Conservation (phyloP, 2,888 invertebrate species). For the Adineta ricciae region DNA sequence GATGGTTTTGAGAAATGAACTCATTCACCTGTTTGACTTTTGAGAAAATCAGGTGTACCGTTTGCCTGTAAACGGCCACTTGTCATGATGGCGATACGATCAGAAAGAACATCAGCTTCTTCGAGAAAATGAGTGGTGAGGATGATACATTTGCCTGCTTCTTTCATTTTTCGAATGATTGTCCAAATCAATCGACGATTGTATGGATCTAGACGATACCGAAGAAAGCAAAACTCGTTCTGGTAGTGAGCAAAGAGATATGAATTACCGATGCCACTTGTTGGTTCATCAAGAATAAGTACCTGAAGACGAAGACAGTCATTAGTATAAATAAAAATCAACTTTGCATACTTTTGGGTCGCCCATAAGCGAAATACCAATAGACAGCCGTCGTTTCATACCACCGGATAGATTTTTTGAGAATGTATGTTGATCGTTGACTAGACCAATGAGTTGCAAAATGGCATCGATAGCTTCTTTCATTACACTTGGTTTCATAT, state of each 20-base stretch:
- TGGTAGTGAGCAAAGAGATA: background rate
- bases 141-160: slow-evolving; percentile 27
- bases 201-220: background rate
- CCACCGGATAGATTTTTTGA: slow-evolving; percentile 31
- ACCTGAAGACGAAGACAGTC: background rate
- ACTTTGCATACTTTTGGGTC: slow-evolving; percentile 23
- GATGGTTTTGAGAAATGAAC: too few species aligned
- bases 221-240: background rate
- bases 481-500: background rate
- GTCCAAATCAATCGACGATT: slow-evolving; percentile 25
- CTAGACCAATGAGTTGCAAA: background rate
- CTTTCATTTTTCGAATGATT: slow-evolving; percentile 28
- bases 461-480: background rate
- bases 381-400: slow-evolving; percentile 29
- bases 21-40: slow-evolving; percentile 16
- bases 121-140: slow-evolving; percentile 34
- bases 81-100: slow-evolving; percentile 32
- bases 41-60: slow-evolving; percentile 29
- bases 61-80: slow-evolving; percentile 26
- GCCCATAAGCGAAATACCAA: slow-evolving; percentile 33
- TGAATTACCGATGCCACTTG: slow-evolving; percentile 24
- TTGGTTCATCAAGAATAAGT: slow-evolving; percentile 31
- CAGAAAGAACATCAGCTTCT: slow-evolving; percentile 33
- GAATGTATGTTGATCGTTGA: slow-evolving; percentile 23
- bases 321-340: background rate